phyloP scores from a whole-genome alignment of 2,888 invertebrate genomes.

The Athalia circularis region DNA sequence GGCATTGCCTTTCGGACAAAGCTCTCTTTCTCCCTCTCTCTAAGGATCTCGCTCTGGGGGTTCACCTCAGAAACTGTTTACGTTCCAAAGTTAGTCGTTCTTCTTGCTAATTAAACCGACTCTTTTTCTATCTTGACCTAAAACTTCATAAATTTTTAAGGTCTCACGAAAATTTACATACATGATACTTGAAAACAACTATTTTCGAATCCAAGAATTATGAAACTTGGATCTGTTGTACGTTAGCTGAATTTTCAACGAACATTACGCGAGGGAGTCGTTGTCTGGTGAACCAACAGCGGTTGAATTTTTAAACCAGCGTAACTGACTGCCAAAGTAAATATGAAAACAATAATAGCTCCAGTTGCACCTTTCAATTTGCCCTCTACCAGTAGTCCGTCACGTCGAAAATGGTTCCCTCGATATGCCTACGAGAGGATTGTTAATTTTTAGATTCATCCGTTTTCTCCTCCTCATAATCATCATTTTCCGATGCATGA shows the following conservation, averaged over 20 bases:
- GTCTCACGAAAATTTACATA: too few relatives aligned
- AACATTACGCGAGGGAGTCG: constrained; percentile 5
- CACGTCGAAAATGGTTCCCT: neutral
- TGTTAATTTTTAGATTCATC: neutral
- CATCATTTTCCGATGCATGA: too few relatives aligned
- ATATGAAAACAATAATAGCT: constrained; percentile 13
- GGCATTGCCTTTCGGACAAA: constrained; percentile 14
- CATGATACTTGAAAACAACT: too few relatives aligned
- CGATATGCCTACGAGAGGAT: neutral
- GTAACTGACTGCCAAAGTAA: constrained; percentile 34
- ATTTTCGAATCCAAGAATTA: neutral
- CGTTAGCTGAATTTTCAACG: constrained; percentile 2
- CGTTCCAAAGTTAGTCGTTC: neutral
- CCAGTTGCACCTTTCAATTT: constrained; percentile 17
- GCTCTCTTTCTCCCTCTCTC: neutral
- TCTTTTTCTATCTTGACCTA: constrained; percentile 3
- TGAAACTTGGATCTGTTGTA: neutral
- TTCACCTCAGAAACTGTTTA: neutral
- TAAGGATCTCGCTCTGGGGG: neutral
- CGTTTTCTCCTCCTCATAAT: neutral
- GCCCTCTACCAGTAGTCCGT: neutral
- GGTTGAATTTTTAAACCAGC: constrained; percentile 10
- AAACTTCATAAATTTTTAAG: constrained; percentile 8
- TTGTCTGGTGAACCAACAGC: neutral
- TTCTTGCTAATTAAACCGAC: constrained; percentile 8